These are phyloP conservation scores for Poecilia wingei DNA, from an alignment of 2,797 vertebrate species.

Conservation along the genomic window DNA sequence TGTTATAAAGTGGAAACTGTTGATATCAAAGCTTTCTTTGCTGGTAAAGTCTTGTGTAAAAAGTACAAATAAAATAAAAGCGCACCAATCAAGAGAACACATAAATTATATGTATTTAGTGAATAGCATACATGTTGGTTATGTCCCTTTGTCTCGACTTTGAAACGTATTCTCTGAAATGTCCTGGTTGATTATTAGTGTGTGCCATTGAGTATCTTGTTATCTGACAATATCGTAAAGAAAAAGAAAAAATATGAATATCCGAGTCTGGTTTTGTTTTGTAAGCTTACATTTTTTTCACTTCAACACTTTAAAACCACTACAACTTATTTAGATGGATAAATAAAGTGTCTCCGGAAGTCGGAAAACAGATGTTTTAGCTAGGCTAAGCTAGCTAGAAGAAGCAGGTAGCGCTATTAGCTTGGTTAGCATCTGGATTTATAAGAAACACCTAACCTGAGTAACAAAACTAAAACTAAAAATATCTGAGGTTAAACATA, in stretches of 20 bases:
- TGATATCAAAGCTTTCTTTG: constrained; percentile 24
- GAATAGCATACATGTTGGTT: constrained; percentile 58
- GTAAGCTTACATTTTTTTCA: constrained; percentile 12
- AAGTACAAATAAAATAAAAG: constrained; percentile 17
- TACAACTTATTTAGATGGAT: background rate
- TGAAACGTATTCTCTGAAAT: constrained; percentile 59
- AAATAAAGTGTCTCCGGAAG: background rate
- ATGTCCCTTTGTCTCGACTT: constrained; percentile 67
- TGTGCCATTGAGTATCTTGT: constrained; percentile 62
- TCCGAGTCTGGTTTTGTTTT: constrained; percentile 1
- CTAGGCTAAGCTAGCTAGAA: background rate
- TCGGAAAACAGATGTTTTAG: background rate
- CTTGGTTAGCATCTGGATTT: background rate
- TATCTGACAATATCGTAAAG: constrained; percentile 45
- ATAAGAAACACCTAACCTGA: background rate
- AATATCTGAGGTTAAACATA: background rate
- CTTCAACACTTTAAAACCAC: background rate
- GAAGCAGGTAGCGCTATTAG: background rate
- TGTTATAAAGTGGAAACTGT: constrained; percentile 46
- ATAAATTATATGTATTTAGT: constrained; percentile 53
- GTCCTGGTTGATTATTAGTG: constrained; percentile 58
- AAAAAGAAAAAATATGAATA: constrained; percentile 6
- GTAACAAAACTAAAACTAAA: background rate
- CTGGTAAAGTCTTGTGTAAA: constrained; percentile 35
- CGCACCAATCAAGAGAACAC: constrained; percentile 39